Evolutionary conservation across 2,113 vertebrate genomes (phyloP).

Genomic region (Callocephalon fimbriatum): DNA sequence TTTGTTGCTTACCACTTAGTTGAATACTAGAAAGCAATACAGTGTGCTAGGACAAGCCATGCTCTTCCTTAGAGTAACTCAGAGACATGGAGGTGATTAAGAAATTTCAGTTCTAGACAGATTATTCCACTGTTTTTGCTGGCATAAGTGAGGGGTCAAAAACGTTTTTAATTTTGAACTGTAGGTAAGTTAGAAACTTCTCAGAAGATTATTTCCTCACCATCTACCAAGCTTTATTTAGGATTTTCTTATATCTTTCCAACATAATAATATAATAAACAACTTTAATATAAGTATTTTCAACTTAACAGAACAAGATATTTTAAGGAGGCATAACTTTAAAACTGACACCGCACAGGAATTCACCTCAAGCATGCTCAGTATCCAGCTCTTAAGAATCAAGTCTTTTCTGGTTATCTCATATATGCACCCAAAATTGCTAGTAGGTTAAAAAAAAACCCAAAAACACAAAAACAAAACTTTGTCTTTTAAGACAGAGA

Average conservation of each 20-base stretch:
- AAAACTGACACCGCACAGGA: neutral
- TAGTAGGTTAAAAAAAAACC: neutral
- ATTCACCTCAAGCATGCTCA: accelerated
- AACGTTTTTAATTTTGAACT: neutral
- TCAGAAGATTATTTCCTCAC: neutral
- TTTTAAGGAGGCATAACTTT: neutral
- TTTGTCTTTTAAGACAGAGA: neutral
- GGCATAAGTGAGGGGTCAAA: neutral
- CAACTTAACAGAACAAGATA: neutral
- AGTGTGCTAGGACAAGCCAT: neutral
- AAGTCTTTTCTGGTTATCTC: neutral
- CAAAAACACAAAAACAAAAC: neutral
- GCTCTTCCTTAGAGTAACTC: neutral
- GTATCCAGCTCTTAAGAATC: neutral
- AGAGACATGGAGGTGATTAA: neutral
- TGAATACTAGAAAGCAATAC: neutral
- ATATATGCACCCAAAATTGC: neutral
- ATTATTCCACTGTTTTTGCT: neutral
- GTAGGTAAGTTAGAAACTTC: neutral
- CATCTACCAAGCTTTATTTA: neutral
- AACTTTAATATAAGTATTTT: neutral
- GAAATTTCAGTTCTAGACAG: neutral
- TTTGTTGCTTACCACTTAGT: neutral
- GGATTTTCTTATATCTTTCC: neutral
- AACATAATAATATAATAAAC: neutral